Base-by-base conservation (phyloP, 2,113 vertebrate species). In the Lichenostomus cassidix region DNA sequence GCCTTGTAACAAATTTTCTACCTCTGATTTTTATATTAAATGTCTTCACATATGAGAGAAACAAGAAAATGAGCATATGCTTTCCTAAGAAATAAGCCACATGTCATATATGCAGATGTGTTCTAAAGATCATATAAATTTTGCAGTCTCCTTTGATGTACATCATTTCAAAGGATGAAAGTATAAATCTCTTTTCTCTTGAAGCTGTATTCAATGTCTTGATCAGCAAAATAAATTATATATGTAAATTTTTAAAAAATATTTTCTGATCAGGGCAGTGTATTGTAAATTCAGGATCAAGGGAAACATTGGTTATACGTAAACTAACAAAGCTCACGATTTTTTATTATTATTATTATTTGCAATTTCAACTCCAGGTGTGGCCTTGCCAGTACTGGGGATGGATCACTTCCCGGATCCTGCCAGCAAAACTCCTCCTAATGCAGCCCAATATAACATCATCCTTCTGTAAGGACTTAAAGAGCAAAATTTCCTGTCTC, bases 371-470 rank as follows among this genome's bases (percentile, higher is more conserved):
- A 21, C 8, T 59, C 8, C 31, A 71, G 21, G 1, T 53, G 25
- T 25, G 28, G 15, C 8, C 20, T 82, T 37, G 58, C 6, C 33
- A 70, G 7, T 24, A 10, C 24, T 31, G 24, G 5, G 31, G 22
- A 60, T 60, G 46, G 29, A 67, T 60, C 39, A 55, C 8, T 3
- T 24, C 46, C 11, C 0, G 9, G 14, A 15, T 1, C 16, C 7
- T 67, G 31, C 14, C 31, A 44, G 27, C 22, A 67, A 44, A 9
- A 16, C 7, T 65, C 7, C 49, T 67, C 14, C 24, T 37, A 28
- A 42, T 18, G 21, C 21, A 76, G 37, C 10, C 10, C 35, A 44
- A 13, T 7, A 20, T 23, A 35, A 4, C 10, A 29, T 15, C 7
- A 63, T 5, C 15, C 27, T 88, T 29, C 20, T 20, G 7, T 17